Percentiles rank a stretch among this genome's conserved stretches.
Evolutionary conservation across 1,140 invertebrate genomes (phyloP).

Genomic region (Bathynomus jamesi): DNA sequence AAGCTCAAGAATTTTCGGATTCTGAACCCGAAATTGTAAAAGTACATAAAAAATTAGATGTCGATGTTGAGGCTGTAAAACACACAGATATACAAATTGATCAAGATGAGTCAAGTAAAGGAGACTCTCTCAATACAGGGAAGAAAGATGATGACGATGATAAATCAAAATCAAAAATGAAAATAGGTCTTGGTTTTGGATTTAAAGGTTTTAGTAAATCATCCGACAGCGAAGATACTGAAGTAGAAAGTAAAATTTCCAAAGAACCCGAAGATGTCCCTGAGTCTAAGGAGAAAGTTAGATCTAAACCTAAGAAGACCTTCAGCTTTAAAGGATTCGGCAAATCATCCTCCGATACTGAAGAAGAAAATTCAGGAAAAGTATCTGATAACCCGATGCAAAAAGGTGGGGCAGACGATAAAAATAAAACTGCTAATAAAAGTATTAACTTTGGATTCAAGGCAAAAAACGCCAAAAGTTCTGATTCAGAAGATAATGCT

Average conservation of each 20-base stretch:
- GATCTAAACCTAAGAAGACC: slow-evolving; percentile 20
- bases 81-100: background rate
- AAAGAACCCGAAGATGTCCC: slow-evolving; percentile 15
- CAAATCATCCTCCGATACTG: slow-evolving; percentile 19
- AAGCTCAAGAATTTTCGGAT: background rate
- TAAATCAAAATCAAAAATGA: slow-evolving; percentile 18
- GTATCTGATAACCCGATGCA: slow-evolving; percentile 2
- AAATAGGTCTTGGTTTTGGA: slow-evolving; percentile 28
- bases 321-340: slow-evolving; percentile 25
- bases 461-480: slow-evolving; percentile 14
- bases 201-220: slow-evolving; percentile 18
- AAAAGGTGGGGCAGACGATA: slow-evolving; percentile 18
- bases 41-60: background rate
- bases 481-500: slow-evolving; percentile 26
- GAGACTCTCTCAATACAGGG: slow-evolving; percentile 1
- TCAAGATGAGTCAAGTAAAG: slow-evolving; percentile 8
- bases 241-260: slow-evolving; percentile 14
- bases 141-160: slow-evolving; percentile 26
- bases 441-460: slow-evolving; percentile 24
- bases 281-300: slow-evolving; percentile 17
- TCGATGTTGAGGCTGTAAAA: background rate
- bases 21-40: background rate
- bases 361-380: slow-evolving; percentile 20
- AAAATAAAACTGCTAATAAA: slow-evolving; percentile 13
- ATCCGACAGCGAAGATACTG: slow-evolving; percentile 26